Evolutionary conservation across 2,888 invertebrate species (phyloP), one percentile per base, ranked within the genome.

Genomic region (Ceriagrion tenellum): DNA sequence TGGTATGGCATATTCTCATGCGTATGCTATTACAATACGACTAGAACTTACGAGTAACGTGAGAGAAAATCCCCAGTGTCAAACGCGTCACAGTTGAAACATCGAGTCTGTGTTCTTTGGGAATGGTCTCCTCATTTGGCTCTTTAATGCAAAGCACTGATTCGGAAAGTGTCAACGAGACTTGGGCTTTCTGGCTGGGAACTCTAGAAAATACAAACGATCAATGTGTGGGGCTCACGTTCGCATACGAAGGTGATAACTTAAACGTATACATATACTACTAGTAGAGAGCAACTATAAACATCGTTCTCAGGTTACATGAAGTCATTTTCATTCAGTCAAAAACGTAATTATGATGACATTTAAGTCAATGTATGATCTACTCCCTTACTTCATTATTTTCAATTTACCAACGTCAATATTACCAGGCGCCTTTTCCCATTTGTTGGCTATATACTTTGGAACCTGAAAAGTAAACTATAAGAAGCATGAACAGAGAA

Each of bases 391-490:
- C 97, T 98, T 98, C 59, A 98, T 98, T 96, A 99, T 99, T 96
- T 98, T 98, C 95, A 99, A 97, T 97, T 99, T 99, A 26, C 99
- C 99, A 90, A 99, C 99, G 97, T 99, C 99, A 96, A 99, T 98
- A 96, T 98, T 98, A 89, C 98, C 98, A n/a, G 98, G 98, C 18
- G 99, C 98, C 96, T 98, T 99, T 96, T 99, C 98, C 99, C 99
- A 99, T 97, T 98, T 98, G 96, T 98, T 99, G 12, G 99, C 99
- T 96, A 99, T 98, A 97, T 99, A 99, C 97, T 99, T 99, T 0
- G 99, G 99, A 20, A 98, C 97, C 97, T 97, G 96, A 89, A 96
- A 3, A 35, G 20, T 59, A 81, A 81, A 13, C 12, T 35, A 30
- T 35, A 35, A 10, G 47, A 88, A 55, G 47, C 26, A 0, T 89